Percentiles rank a stretch among this genome's conserved stretches.
Conservation (phyloP, 2,113 vertebrate genomes). For the Scomber japonicus region DNA sequence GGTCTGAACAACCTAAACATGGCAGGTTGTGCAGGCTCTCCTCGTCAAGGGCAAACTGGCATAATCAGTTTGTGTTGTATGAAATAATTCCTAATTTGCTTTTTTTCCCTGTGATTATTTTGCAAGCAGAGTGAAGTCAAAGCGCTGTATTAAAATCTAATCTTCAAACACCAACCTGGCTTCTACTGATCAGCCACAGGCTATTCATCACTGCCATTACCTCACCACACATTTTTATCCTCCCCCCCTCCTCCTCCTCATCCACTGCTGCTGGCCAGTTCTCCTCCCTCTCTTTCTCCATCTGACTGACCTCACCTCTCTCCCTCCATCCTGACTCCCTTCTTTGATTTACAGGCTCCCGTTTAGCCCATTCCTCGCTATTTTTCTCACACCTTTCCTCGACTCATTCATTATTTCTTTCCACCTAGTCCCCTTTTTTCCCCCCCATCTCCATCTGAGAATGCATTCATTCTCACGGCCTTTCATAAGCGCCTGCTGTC, state of each 20-base stretch:
- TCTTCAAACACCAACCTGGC: constrained; percentile 86
- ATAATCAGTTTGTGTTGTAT: constrained; percentile 77
- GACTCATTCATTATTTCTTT: constrained; percentile 71
- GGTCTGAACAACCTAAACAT: constrained; percentile 55
- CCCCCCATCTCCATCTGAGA: constrained; percentile 54
- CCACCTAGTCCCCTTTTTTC: constrained; percentile 46
- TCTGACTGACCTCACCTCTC: constrained; percentile 78
- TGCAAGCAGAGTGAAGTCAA: constrained; percentile 75
- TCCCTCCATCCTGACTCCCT: constrained; percentile 70
- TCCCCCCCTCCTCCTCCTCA: constrained; percentile 64
- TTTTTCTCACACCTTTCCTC: constrained; percentile 63
- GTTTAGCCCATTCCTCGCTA: constrained; percentile 60
- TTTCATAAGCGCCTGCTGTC: no score
- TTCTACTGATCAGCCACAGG: constrained; percentile 82
- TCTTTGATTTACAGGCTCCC: constrained; percentile 77
- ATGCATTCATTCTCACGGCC: constrained; percentile 44
- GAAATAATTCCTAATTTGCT: constrained; percentile 84
- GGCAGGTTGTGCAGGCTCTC: constrained; percentile 28
- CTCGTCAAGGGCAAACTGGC: constrained; percentile 79
- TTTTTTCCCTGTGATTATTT: constrained; percentile 79
- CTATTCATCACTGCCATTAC: constrained; percentile 87
- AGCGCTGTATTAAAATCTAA: constrained; percentile 87
- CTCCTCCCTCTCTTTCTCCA: constrained; percentile 71
- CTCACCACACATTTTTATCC: constrained; percentile 80
- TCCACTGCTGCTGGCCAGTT: constrained; percentile 68